These are phyloP conservation scores for Lycophotia porphyrea DNA, from an alignment of 2,888 invertebrate species.

Conservation along the genomic window DNA sequence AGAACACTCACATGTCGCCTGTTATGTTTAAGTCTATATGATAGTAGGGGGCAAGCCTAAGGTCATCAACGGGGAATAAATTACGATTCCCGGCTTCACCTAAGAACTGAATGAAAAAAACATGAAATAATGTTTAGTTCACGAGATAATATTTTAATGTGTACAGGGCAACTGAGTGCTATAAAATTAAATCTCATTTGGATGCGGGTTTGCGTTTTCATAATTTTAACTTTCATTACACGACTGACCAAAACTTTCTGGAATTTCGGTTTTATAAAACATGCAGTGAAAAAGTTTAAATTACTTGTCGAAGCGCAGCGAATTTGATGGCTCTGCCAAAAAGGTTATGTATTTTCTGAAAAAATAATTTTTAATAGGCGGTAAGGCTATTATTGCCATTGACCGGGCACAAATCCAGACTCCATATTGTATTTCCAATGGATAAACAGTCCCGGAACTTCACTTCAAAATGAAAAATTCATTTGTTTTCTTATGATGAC, in stretches of 20 bases:
- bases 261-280: constrained; percentile 24
- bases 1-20: background rate
- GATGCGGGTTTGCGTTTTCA: constrained; percentile 39
- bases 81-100: too few species aligned
- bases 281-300: constrained; percentile 16
- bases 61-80: background rate
- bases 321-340: background rate
- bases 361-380: background rate
- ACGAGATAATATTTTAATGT: constrained; percentile 41
- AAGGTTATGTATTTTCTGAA: background rate
- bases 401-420: background rate
- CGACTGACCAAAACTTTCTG: constrained; percentile 29
- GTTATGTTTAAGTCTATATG: too few species aligned
- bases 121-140: constrained; percentile 20
- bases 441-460: too few species aligned
- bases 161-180: constrained; percentile 28
- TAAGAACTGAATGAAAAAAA: constrained; percentile 3
- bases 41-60: background rate
- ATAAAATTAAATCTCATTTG: constrained; percentile 55
- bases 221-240: constrained; percentile 50
- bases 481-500: too few species aligned
- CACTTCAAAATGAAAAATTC: too few species aligned
- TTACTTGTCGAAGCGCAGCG: background rate
- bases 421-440: background rate
- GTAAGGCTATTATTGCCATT: background rate